Base-by-base conservation (phyloP, 2,888 invertebrate species). In the Phasia obesa region DNA sequence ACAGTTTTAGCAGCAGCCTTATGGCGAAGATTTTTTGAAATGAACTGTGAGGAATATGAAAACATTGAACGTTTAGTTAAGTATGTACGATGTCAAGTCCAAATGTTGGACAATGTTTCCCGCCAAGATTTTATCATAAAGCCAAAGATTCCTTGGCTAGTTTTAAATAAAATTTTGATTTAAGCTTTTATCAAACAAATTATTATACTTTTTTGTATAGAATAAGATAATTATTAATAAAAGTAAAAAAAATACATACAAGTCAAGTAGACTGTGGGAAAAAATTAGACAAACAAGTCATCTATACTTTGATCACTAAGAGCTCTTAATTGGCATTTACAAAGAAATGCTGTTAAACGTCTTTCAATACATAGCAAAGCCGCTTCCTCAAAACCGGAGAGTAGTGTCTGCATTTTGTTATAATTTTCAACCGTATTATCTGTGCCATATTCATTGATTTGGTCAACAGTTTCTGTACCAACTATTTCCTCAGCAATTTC, bases 1-100 rank as follows among this genome's bases (percentile, higher is more conserved):
- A 94, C 92, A 87, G 92, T 95, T 6, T 90, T 98, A 84, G 97
- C 98, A 35, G 94, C 94, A 23, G 96, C 97, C 0, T 87, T 98
- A 15, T 98, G 98, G 98, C 93, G 96, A 85, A 93, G 96, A 84
- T 94, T 98, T 89, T 96, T 96, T 87, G 93, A 93, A 85, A 92
- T 93, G 86, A 92, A 93, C 49, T 93, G 94, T 87, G 92, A 93
- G n/a, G 93, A 95, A 87, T 94, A 94, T 15, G 93, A 93, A 85
- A 89, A 94, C 79, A 87, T 98, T 79, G 97, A 96, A 87, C 92
- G 91, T 69, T 90, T 97, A 86, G 94, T 97, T 0, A 93, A 93
- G 88, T 97, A 96, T 88, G 93, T 97, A 65, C 93, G 97, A 80
- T 94, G 94, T 91, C 96, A 97, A 93, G 94, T 96, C 59, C 88